Evolutionary conservation across 2,797 vertebrate genomes (phyloP).

Genomic region (Cryptoblepharus egeriae): DNA sequence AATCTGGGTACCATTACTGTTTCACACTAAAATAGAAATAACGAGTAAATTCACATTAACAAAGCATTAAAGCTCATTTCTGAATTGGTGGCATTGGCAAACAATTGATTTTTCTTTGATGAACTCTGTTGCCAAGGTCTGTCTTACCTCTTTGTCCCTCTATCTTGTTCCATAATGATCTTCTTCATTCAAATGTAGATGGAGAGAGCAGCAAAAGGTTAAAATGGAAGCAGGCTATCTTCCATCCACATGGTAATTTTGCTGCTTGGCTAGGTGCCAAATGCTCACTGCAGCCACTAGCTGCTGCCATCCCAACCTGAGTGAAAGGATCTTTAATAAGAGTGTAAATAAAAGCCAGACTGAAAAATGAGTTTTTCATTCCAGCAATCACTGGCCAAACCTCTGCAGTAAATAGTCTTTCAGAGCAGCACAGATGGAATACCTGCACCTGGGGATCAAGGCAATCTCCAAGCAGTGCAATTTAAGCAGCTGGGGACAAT

Average conservation of each 20-base stretch:
- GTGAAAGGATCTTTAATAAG: constrained; percentile 80
- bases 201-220: constrained; percentile 72
- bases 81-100: constrained; percentile 40
- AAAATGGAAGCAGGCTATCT: constrained; percentile 72
- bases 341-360: constrained; percentile 80
- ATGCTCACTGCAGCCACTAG: constrained; percentile 69
- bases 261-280: constrained; percentile 70
- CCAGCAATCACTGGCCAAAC: constrained; percentile 76
- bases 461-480: constrained; percentile 66
- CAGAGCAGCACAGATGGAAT: constrained; percentile 75
- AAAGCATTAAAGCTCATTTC: constrained; percentile 47
- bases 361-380: constrained; percentile 81
- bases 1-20: constrained; percentile 26
- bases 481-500: constrained; percentile 75
- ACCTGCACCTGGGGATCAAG: constrained; percentile 73
- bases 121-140: constrained; percentile 50
- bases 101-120: constrained; percentile 43
- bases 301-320: constrained; percentile 74
- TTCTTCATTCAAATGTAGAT: constrained; percentile 71
- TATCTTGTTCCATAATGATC: constrained; percentile 56
- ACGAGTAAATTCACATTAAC: constrained; percentile 48
- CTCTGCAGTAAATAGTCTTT: constrained; percentile 75
- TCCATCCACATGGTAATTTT: constrained; percentile 72
- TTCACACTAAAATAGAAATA: constrained; percentile 56
- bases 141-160: constrained; percentile 58